phyloP scores from a whole-genome alignment of 2,888 invertebrate species.

The Hemistola chrysoprasaria region DNA sequence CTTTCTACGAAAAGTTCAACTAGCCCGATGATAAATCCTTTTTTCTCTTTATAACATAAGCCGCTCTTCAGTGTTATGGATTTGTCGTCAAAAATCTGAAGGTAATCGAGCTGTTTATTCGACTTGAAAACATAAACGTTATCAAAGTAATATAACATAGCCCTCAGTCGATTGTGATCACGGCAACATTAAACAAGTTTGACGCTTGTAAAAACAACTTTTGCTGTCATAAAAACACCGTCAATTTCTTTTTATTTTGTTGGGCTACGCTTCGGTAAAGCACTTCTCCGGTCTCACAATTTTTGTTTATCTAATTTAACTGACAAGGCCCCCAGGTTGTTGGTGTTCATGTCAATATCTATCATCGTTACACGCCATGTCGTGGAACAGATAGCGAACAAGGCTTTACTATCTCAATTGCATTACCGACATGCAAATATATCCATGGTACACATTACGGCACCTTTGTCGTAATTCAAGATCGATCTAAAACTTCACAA shows the following conservation, averaged over 20 bases:
- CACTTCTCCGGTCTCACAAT: conserved; percentile 21
- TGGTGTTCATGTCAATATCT: conserved; percentile 27
- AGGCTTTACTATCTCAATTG: conserved; percentile 25
- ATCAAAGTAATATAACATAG: conserved; percentile 35
- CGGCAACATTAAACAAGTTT: conserved; percentile 39
- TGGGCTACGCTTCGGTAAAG: conserved; percentile 15
- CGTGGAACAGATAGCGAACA: conserved; percentile 25
- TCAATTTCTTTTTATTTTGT: conserved; percentile 35
- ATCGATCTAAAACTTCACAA: too few species aligned
- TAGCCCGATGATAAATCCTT: too few species aligned
- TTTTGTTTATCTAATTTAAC: conserved; percentile 32
- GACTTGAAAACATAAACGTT: conserved; percentile 27
- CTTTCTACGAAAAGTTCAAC: too few species aligned
- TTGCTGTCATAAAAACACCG: conserved; percentile 54
- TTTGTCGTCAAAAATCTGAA: background rate
- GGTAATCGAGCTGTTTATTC: conserved; percentile 24
- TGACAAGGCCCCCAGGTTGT: conserved; percentile 22
- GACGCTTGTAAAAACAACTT: conserved; percentile 43
- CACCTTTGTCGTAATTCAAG: conserved; percentile 13
- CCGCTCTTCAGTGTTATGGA: too few species aligned
- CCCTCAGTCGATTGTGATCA: conserved; percentile 32
- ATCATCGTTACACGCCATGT: conserved; percentile 30
- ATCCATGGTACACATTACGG: conserved; percentile 18
- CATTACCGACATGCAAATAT: conserved; percentile 31
- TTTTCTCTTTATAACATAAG: too few species aligned